A percentile compares a stretch with the other conserved stretches of the same genome.
Conservation (phyloP, 2,888 invertebrate species). For the Andrena hattorfiana region DNA sequence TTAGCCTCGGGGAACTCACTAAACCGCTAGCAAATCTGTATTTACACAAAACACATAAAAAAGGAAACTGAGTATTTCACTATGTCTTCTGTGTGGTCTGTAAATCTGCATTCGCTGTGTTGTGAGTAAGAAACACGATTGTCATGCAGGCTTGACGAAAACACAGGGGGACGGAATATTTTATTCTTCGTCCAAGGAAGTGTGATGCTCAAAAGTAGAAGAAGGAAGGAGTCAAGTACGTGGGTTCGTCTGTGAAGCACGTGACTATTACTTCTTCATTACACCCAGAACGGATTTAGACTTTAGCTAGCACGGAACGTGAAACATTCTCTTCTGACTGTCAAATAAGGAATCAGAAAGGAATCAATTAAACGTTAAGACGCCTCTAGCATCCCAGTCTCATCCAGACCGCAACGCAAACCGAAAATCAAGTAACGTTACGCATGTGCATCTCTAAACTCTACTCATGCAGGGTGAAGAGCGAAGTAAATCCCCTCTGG, state of each 20-base stretch:
- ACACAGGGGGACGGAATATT: background rate
- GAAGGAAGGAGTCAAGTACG: no score
- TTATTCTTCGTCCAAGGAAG: no score
- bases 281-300: no score
- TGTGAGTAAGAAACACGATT: conserved; percentile 3
- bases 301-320: no score
- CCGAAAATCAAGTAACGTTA: conserved; percentile 62
- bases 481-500: no score
- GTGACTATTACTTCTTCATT: no score
- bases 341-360: no score
- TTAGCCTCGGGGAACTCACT: conserved; percentile 73
- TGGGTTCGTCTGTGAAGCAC: no score
- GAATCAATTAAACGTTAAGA: background rate
- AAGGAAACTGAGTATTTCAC: background rate
- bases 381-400: background rate
- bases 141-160: conserved; percentile 9
- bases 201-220: no score
- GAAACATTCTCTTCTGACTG: no score
- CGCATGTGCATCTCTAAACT: conserved; percentile 33
- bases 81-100: background rate
- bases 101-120: background rate
- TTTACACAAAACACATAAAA: conserved; percentile 20
- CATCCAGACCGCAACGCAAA: conserved; percentile 34
- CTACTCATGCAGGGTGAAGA: conserved; percentile 30
- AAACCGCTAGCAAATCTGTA: conserved; percentile 42